Conservation (phyloP, 53 echinoderm and acorn worm species). For the Henricia sp. region DNA sequence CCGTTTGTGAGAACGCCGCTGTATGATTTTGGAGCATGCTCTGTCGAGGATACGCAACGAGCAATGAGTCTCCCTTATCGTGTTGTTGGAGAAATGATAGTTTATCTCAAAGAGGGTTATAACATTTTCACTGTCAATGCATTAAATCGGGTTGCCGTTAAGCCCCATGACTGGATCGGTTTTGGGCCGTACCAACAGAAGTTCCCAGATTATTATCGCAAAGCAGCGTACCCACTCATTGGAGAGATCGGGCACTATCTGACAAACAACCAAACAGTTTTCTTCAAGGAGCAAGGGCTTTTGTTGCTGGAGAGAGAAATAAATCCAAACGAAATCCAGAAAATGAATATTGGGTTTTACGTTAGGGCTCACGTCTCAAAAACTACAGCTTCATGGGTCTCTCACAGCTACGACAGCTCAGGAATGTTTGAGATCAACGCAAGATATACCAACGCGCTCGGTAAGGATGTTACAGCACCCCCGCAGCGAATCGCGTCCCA, state of each 20-base stretch:
- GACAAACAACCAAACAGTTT: constrained; percentile 25
- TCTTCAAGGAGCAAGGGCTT: constrained; percentile 44
- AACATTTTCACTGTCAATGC: constrained; percentile 64
- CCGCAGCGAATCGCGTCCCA: constrained; percentile 66
- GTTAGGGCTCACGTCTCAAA: constrained; percentile 69
- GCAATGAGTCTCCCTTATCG: constrained; percentile 42
- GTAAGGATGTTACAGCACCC: constrained; percentile 43
- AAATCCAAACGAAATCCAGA: neutral
- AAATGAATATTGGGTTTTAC: constrained; percentile 57
- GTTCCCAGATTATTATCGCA: constrained; percentile 74
- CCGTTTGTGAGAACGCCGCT: constrained; percentile 24
- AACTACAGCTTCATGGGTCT: constrained; percentile 54
- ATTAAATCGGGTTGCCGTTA: constrained; percentile 57
- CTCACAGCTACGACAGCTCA: constrained; percentile 65
- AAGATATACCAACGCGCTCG: constrained; percentile 63
- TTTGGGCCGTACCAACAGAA: constrained; percentile 70
- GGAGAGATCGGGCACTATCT: constrained; percentile 70
- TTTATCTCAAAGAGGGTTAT: constrained; percentile 74
- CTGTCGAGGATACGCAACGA: neutral
- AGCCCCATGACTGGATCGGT: constrained; percentile 72
- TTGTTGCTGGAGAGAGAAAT: neutral
- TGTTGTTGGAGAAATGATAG: constrained; percentile 61
- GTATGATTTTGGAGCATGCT: constrained; percentile 48
- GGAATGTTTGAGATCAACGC: constrained; percentile 76
- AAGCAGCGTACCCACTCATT: constrained; percentile 77